Conservation (phyloP, 2,797 vertebrate species). For the Microhierax caerulescens region DNA sequence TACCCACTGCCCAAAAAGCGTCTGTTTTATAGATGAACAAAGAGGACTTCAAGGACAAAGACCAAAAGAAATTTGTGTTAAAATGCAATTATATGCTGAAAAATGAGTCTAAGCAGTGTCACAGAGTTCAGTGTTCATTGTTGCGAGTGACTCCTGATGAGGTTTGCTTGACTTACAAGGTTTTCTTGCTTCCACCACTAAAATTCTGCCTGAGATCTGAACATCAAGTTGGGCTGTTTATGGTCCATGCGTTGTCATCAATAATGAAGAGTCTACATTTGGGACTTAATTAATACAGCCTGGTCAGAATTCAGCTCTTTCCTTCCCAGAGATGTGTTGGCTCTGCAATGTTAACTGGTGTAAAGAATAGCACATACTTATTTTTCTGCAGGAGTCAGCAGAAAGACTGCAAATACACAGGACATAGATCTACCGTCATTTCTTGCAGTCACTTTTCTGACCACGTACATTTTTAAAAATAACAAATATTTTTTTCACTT, state of each 20-base stretch:
- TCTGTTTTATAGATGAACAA: not conserved
- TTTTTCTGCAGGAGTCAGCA: slow-evolving; percentile 45
- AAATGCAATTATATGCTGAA: slow-evolving; percentile 20
- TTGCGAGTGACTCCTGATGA: slow-evolving; percentile 37
- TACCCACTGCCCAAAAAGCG: not conserved
- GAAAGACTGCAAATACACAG: slow-evolving; percentile 2
- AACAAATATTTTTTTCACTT: not conserved
- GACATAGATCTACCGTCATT: not conserved
- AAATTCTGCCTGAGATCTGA: slow-evolving; percentile 59
- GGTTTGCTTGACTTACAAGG: slow-evolving; percentile 63
- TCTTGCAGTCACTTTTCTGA: not conserved
- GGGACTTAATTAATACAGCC: slow-evolving; percentile 71
- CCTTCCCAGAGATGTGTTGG: slow-evolving; percentile 36
- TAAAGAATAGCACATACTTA: slow-evolving; percentile 20
- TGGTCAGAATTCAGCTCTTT: slow-evolving; percentile 60
- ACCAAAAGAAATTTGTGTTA: not conserved
- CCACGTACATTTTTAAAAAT: not conserved
- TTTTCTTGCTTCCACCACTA: slow-evolving; percentile 59
- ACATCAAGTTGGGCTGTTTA: slow-evolving; percentile 54
- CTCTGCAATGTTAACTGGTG: slow-evolving; percentile 24
- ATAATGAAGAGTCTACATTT: slow-evolving; percentile 58
- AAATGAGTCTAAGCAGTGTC: slow-evolving; percentile 22
- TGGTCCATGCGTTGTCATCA: slow-evolving; percentile 36
- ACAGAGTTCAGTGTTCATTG: not conserved
- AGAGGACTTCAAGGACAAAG: slow-evolving; percentile 16